Conservation (phyloP, 2,797 vertebrate genomes). For the Galagoides demidoff region DNA sequence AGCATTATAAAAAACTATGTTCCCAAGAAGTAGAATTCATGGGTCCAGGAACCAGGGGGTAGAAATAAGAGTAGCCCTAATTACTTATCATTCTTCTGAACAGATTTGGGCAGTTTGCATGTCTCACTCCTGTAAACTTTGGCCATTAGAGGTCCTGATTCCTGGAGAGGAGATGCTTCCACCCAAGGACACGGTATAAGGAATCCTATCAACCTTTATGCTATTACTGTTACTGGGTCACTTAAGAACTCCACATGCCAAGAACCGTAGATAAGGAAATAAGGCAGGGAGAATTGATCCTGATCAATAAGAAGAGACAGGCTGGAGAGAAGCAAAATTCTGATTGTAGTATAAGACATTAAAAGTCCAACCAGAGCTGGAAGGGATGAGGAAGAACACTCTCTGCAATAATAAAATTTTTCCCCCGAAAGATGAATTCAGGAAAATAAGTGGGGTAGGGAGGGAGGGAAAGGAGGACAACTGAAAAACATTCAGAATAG, state of each 20-base stretch:
- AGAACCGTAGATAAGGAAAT: not conserved
- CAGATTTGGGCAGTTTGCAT: not conserved
- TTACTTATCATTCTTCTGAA: not conserved
- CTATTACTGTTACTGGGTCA: not conserved
- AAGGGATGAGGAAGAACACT: not conserved
- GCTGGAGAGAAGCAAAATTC: not conserved
- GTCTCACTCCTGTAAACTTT: not conserved
- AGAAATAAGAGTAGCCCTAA: not conserved
- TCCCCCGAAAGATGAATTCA: not conserved
- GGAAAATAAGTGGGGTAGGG: not conserved
- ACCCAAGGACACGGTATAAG: not conserved
- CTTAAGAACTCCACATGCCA: not conserved
- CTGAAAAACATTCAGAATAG: not conserved
- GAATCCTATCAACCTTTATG: not conserved
- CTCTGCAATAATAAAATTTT: not conserved
- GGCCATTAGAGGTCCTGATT: not conserved
- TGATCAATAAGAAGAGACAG: not conserved
- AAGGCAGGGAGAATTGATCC: not conserved
- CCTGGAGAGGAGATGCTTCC: not conserved
- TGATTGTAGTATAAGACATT: not conserved
- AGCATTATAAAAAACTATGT: not conserved
- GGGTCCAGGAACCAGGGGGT: not conserved
- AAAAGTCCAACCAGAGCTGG: not conserved
- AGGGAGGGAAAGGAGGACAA: not conserved
- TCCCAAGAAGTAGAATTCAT: not conserved